Evolutionary conservation across 2,888 invertebrate species (phyloP), one percentile per base, ranked within the genome.

Genomic region (Polyommatus icarus): DNA sequence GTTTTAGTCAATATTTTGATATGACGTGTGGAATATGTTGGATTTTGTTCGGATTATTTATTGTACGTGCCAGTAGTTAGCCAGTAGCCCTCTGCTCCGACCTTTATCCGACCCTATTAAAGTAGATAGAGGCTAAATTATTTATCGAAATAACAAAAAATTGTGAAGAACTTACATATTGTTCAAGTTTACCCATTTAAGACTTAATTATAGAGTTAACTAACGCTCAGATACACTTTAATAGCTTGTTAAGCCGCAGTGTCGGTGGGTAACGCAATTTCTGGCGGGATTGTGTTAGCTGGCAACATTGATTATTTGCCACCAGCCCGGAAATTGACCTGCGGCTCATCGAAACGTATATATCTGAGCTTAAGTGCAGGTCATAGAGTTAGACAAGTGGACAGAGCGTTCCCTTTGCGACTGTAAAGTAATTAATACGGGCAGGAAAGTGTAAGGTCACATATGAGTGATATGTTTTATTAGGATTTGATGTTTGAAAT

Each of bases 231-330:
- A 67, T 67, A 29, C 29, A 29, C 67, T 29, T 15, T 67, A 67
- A 67, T 67, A 7, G 67, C 29, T 15, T 67, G 67, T 67, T 67
- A 67, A 67, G 67, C 67, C 5, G 29, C 67, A 29, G 29, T 67
- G 29, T 67, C 67, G 12, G 67, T 67, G 67, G 67, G 29, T 29
- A 61, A 61, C 24, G 7, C 24, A 67, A 67, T 67, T 67, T 67
- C 67, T 67, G 29, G 67, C 15, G 29, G 5, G 15, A 67, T 67
- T 67, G 15, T 67, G 67, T 67, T 67, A 67, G 29, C 15, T 20
- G 67, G 29, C 67, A 67, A 15, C 67, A 67, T 67, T 67, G 67
- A 67, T 67, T 67, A 67, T 67, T 67, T 67, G 29, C 67, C 7
- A 67, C 67, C 12, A 18, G 29, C 29, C 67, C 67, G 67, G 67